Evolutionary conservation across 2,797 vertebrate genomes (phyloP), one percentile per base, ranked within the genome.

Genomic region (Carduelis carduelis): DNA sequence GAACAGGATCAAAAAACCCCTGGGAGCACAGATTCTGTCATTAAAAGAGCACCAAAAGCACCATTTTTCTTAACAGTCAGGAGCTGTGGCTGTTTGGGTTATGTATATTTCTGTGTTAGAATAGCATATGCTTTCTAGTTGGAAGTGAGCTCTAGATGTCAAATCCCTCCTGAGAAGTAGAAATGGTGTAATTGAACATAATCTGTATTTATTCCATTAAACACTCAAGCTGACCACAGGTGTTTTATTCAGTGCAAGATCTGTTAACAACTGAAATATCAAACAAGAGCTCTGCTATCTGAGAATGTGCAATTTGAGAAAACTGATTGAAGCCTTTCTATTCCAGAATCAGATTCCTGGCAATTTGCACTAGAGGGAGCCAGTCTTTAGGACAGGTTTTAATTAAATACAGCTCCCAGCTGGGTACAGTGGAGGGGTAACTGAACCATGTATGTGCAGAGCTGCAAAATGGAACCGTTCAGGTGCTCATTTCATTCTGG

Each of bases 321-420:
- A 84, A 35, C 10, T 23, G 5, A 7, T 22, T 68, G 43, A 69
- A 91, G 14, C 13, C 11, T 24, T 64, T 5, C 8, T 19, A 17
- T 34, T 3, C 4, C 28, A 24, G 9, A 12, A 9, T 56, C 64
- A 18, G 52, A 44, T 75, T 55, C 63, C 34, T 72, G 82, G 28
- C 32, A 52, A 1, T 72, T 72, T 61, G 72, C 79, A 39, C 88
- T 91, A 91, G 92, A 90, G 64, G 72, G 80, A 94, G 86, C 49
- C 72, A 66, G 61, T 23, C 74, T 68, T 80, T 52, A 81, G 86
- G 37, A 35, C 15, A 52, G 30, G 11, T 22, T 81, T 23, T 32
- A n/a, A 39, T 49, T n/a, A 68, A 60, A 19, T 6, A 2, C 12
- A 5, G 14, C 2, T 84, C 66, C 43, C n/a, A 43, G 12, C 2